These are phyloP conservation scores for Thaleichthys pacificus DNA, from an alignment of 2,797 vertebrate genomes.

Conservation along the genomic window DNA sequence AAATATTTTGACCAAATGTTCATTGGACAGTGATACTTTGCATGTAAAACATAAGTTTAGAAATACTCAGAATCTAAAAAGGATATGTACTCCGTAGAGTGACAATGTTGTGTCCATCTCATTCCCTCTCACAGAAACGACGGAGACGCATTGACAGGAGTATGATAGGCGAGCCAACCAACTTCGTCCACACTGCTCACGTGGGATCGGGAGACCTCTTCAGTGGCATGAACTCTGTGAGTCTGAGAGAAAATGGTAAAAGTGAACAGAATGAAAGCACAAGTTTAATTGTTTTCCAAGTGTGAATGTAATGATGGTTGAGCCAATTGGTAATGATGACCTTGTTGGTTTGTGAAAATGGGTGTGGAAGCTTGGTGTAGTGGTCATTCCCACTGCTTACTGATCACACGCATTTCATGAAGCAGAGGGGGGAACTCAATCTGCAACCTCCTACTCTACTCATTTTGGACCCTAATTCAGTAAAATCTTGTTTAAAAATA, in stretches of 20 bases:
- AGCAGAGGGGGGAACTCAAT: not conserved
- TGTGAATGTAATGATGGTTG: not conserved
- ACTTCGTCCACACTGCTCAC: slow-evolving; percentile 86
- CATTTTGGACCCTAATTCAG: not conserved
- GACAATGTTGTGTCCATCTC: not conserved
- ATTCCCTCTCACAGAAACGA: slow-evolving; percentile 71
- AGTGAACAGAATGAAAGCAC: not conserved
- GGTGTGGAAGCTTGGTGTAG: not conserved
- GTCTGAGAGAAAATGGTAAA: slow-evolving; percentile 33
- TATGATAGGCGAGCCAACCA: slow-evolving; percentile 87
- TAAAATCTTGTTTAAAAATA: not conserved
- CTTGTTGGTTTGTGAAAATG: too few relatives aligned
- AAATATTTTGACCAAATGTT: too few relatives aligned
- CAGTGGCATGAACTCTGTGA: slow-evolving; percentile 87
- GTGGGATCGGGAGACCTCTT: slow-evolving; percentile 86
- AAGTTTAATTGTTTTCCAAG: not conserved
- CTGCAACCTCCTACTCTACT: not conserved
- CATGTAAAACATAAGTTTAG: too few relatives aligned
- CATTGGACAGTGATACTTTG: too few relatives aligned
- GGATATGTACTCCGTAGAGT: not conserved
- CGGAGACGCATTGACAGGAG: slow-evolving; percentile 83
- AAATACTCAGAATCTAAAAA: too few relatives aligned
- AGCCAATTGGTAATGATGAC: too few relatives aligned
- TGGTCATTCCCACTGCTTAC: not conserved
- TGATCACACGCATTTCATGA: not conserved